Evolutionary conservation across 2,888 invertebrate genomes (phyloP), one percentile per base, ranked within the genome.

Genomic region (Acronicta alni): DNA sequence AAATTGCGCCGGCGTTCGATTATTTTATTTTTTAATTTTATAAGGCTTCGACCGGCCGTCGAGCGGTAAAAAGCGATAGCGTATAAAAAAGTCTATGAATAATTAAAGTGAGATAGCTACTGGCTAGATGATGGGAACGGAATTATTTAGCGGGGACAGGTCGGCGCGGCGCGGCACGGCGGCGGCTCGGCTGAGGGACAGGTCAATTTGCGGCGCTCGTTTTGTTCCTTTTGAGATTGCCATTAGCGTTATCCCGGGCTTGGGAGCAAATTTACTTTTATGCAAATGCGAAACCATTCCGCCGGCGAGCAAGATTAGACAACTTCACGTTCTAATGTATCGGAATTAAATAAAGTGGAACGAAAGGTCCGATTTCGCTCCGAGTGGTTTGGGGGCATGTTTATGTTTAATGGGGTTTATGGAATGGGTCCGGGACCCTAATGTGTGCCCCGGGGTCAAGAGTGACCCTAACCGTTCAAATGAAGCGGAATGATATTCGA

Each of bases 41-140:
- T 92, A 92, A 87, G 90, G 89, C 91, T 89, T 88, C 90, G 86
- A 84, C 81, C 89, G 80, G 87, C 87, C 86, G 84, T 81, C 83
- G 85, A 88, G 87, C 92, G 89, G 92, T 92, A 93, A 92, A 93
- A 93, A 92, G 91, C 88, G 88, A 88, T 88, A 83, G 88, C 85
- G 86, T 83, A 91, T 89, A 93, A 94, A 94, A n/a, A 93, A 92
- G 87, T 88, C 92, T 93, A 94, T 93, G 93, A 94, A 94, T 94
- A 94, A 94, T 94, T 94, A 93, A 94, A 93, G 90, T 82, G 90
- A 94, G 92, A 92, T 92, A 89, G 93, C 92, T 91, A 89, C 92
- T 89, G 92, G 92, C 91, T 93, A 91, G 92, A 90, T 89, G 92
- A 93, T 93, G 94, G 94, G 94, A 94, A 93, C 90, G 89, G 91